Evolutionary conservation across 2,888 invertebrate species (phyloP).

Genomic region (Lymantria monacha): DNA sequence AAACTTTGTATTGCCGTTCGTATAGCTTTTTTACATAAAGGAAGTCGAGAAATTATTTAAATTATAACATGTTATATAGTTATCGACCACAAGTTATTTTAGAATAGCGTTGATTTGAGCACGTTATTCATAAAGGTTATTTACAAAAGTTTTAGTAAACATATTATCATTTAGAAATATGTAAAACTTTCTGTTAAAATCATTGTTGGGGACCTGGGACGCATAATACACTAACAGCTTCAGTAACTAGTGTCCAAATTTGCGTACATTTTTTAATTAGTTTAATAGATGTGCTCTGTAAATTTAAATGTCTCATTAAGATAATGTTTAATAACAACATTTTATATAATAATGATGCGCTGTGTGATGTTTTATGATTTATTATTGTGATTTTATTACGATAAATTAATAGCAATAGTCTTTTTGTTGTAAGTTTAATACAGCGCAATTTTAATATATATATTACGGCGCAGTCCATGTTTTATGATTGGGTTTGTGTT

Average conservation of each 20-base stretch:
- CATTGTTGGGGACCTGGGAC: too few relatives aligned
- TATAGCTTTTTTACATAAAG: neutral
- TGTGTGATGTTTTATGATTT: neutral
- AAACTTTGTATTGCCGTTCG: neutral
- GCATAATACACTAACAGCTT: too few relatives aligned
- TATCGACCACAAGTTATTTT: constrained; percentile 6
- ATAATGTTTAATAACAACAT: neutral
- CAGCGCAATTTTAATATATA: constrained; percentile 20
- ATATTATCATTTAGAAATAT: too few relatives aligned
- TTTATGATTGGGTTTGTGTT: constrained; percentile 10
- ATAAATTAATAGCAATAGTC: constrained; percentile 25
- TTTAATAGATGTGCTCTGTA: neutral
- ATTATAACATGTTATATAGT: neutral
- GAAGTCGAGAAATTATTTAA: neutral
- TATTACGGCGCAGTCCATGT: constrained; percentile 13
- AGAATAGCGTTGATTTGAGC: neutral
- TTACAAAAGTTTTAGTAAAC: too few relatives aligned
- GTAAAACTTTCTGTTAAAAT: too few relatives aligned
- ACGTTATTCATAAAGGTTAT: neutral
- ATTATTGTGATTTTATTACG: neutral
- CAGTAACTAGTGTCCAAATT: neutral
- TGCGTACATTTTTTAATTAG: neutral
- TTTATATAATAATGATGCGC: neutral
- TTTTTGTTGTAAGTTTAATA: constrained; percentile 30
- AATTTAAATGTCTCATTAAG: neutral